These are phyloP conservation scores for Rousettus madagascariensis DNA, from an alignment of 2,797 vertebrate genomes.

Conservation along the genomic window DNA sequence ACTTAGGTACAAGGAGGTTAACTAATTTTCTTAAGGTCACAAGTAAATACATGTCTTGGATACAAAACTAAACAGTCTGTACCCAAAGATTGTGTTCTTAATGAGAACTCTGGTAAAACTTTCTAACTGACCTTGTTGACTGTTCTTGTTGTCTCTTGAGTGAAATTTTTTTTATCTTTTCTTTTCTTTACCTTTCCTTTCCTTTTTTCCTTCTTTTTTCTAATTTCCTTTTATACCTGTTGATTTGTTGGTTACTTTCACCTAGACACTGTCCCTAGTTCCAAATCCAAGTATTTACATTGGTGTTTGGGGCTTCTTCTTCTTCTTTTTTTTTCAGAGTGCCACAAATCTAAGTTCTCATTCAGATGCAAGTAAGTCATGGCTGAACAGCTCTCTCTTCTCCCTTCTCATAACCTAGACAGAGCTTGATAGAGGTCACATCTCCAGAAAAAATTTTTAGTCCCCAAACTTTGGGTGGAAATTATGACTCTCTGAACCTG, in stretches of 20 bases:
- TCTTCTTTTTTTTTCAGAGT: neutral
- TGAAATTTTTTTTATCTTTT: neutral
- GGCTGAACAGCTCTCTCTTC: neutral
- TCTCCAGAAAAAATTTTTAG: neutral
- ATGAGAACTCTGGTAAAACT: neutral
- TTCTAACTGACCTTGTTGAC: neutral
- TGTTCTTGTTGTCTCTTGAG: neutral
- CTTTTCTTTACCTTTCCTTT: too few species aligned
- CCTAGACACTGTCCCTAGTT: neutral
- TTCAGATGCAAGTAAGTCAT: neutral
- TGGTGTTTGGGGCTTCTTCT: neutral
- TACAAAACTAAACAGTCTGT: neutral
- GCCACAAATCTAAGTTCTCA: neutral
- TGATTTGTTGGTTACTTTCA: neutral
- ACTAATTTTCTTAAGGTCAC: neutral
- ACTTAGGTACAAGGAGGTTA: neutral
- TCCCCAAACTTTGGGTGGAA: neutral
- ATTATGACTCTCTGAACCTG: neutral
- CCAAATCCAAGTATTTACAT: neutral
- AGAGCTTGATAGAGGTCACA: neutral
- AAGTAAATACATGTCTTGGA: neutral
- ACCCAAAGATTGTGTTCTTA: neutral
- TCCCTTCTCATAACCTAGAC: neutral
- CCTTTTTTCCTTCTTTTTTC: neutral
- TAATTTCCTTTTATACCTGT: neutral